Base-by-base conservation (phyloP, 2,113 vertebrate species). In the Prolemur simus region DNA sequence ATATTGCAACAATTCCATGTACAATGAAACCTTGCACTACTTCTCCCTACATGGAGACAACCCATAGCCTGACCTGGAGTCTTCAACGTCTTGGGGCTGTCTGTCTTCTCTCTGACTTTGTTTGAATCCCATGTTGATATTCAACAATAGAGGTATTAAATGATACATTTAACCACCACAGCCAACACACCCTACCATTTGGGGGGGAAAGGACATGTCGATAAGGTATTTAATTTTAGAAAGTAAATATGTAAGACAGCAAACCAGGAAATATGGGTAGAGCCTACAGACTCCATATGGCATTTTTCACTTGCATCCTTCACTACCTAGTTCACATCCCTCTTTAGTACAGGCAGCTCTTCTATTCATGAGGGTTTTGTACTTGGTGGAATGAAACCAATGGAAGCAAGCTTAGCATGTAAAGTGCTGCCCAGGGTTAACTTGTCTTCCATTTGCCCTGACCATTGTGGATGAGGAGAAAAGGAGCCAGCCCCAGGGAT, bases 271-370 rank as follows among this genome's bases (percentile, higher is more conserved):
- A 0, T 2, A n/a, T 0, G 3, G 8, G 39, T 7, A 27, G 21
- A 34, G 0, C 9, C 27, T 37, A 34, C 0, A 14, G 17, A 27
- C 0, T 2, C 8, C 47, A 1, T 0, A 0, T 0, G 0, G 18
- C 4, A 29, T 34, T 11, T 34, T 42, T n/a, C 14, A 0, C 42
- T 32, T 8, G 39, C 18, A 11, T 15, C 34, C 32, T 39, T 32
- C 37, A 18, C 12, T 10, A 8, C 37, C 39, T 11, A 4, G 29
- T 13, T 32, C 92, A 12, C 14, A 15, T 39, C 15, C 32, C 6
- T 64, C 10, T 13, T 20, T 5, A 32, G 0, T 0, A 0, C 0
- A 6, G 12, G 15, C 21, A 17, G 54, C 1, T 7, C 34, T 34
- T 9, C 20, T 21, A 13, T 6, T 49, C 66, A 12, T 3, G 0